A percentile compares a stretch with the other conserved stretches of the same genome.
Conservation (phyloP, 2,113 vertebrate species). For the Anseranas semipalmata region DNA sequence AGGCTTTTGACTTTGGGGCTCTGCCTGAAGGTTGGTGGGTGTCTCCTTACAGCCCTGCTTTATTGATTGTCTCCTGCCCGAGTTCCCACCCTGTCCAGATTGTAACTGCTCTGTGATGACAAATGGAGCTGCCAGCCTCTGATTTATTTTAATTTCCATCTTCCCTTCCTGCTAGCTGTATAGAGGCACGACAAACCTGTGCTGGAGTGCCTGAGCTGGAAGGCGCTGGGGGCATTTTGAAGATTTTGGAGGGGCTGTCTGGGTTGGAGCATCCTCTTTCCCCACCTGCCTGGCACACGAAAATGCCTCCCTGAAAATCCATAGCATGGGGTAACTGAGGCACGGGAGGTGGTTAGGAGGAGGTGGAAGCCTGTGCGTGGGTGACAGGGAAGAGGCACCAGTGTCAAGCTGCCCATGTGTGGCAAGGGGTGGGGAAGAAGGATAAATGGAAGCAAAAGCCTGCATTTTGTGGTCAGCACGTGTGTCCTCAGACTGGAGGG, state of each 20-base stretch:
- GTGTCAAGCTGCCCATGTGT: fast-evolving
- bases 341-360: background rate
- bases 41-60: constrained; percentile 49
- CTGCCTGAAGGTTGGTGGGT: background rate
- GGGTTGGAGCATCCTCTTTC: fast-evolving
- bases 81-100: background rate
- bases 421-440: background rate
- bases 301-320: background rate
- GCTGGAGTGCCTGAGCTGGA: background rate
- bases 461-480: fast-evolving
- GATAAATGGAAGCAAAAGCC: fast-evolving
- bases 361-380: background rate
- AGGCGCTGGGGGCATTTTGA: background rate
- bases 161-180: background rate
- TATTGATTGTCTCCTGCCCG: constrained; percentile 2
- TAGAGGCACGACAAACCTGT: fast-evolving
- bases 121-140: constrained; percentile 6
- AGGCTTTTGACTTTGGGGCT: background rate
- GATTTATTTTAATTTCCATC: constrained; percentile 9
- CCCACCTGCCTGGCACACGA: background rate
- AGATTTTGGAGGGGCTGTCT: background rate
- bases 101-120: background rate
- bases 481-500: background rate
- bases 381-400: background rate
- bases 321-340: background rate